These are phyloP conservation scores for Danio choprae DNA, from an alignment of 2,797 vertebrate species.

Conservation along the genomic window DNA sequence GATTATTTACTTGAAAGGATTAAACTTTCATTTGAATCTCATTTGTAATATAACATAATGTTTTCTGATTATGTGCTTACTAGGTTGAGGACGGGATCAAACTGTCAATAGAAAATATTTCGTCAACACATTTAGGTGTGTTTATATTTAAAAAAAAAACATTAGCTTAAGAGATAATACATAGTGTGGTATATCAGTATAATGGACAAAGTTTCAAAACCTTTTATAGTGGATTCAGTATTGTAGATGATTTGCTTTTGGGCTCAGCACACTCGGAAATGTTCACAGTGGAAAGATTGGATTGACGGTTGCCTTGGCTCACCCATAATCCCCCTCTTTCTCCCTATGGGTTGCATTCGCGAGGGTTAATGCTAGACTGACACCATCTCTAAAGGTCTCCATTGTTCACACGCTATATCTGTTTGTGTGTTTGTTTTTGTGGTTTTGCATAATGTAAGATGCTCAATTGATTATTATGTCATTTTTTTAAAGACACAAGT, in stretches of 20 bases:
- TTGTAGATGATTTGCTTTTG: not conserved
- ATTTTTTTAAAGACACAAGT: not conserved
- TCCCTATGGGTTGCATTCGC: conserved; percentile 16
- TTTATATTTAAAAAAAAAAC: too few species aligned
- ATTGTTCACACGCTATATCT: not conserved
- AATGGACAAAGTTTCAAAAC: too few species aligned
- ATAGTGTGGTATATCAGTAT: too few species aligned
- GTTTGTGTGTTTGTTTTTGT: not conserved
- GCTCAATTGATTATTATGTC: not conserved
- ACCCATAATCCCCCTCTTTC: conserved; percentile 32
- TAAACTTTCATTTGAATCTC: not conserved
- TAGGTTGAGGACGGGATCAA: too few species aligned
- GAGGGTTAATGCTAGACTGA: not conserved
- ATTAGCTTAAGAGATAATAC: too few species aligned
- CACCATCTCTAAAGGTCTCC: not conserved
- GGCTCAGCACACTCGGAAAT: not conserved
- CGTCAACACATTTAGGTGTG: too few species aligned
- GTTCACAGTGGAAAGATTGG: not conserved
- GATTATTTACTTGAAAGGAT: not conserved
- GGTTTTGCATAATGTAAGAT: not conserved
- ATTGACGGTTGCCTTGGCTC: not conserved
- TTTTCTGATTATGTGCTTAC: too few species aligned
- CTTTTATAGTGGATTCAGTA: not conserved
- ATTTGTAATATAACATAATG: too few species aligned
- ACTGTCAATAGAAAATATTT: too few species aligned